Evolutionary conservation across 1,140 invertebrate species (phyloP).

Genomic region (Caenorhabditis briggsae): DNA sequence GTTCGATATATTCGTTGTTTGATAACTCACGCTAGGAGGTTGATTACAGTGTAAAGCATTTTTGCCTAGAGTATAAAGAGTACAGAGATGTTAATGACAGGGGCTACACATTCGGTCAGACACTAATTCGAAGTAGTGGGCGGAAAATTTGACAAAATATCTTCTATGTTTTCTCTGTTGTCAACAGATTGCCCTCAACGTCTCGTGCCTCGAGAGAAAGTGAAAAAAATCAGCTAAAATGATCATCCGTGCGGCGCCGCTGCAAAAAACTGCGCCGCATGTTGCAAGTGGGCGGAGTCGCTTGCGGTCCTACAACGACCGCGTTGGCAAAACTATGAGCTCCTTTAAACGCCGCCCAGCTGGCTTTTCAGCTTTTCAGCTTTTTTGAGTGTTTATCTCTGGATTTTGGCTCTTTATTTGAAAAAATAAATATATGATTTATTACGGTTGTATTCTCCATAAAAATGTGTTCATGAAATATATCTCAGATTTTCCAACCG

Average conservation of each 20-base stretch:
- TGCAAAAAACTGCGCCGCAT: background rate
- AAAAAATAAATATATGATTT: too few relatives aligned
- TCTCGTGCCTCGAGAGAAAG: constrained; percentile 8
- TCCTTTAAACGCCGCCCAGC: constrained; percentile 47
- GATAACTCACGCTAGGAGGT: constrained; percentile 43
- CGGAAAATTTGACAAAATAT: constrained; percentile 42
- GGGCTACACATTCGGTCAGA: constrained; percentile 17
- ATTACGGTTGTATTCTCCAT: too few relatives aligned
- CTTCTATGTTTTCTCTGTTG: constrained; percentile 28
- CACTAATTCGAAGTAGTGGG: constrained; percentile 52
- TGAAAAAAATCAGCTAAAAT: background rate
- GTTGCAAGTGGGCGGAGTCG: constrained; percentile 24
- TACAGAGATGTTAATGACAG: constrained; percentile 48
- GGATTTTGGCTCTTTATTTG: too few relatives aligned
- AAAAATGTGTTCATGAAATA: too few relatives aligned
- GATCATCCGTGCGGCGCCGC: background rate
- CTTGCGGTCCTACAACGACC: background rate
- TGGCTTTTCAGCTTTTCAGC: background rate
- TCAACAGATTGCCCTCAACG: constrained; percentile 30
- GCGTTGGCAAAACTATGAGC: background rate
- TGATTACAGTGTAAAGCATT: constrained; percentile 51
- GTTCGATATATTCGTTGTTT: too few relatives aligned
- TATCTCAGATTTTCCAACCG: too few relatives aligned
- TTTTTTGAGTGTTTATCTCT: too few relatives aligned
- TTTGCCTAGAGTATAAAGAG: constrained; percentile 18